Base-by-base conservation (phyloP, 2,888 invertebrate species). In the Gymnosoma rotundatum region DNA sequence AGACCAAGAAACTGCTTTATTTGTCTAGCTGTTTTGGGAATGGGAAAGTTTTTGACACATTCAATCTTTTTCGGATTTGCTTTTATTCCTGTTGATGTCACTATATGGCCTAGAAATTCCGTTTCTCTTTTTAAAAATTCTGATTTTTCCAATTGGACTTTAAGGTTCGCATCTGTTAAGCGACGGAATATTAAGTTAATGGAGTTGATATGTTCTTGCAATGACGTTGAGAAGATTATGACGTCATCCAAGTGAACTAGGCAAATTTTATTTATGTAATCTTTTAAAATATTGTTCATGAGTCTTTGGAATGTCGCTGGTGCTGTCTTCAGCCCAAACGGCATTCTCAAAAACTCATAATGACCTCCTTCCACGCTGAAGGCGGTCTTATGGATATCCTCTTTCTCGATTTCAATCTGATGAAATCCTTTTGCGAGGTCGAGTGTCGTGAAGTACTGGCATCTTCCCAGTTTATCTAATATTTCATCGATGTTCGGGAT, bases 241-340 rank as follows among this genome's bases (percentile, higher is more conserved):
- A 87, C 83, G 45, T 87, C 86, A 48, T 87, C 82, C 14, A 86
- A 21, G 42, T 87, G 83, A 12, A 87, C 86, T 8, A 86, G 32
- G 54, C 86, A 85, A 9, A 61, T 81, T 61, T 82, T 83, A 32
- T 78, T 80, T 10, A 86, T 85, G 5, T 74, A 25, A 25, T 25
- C 25, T 25, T 25, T 25, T 25, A 25, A 25, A 25, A 87, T 42
- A 21, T 76, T 78, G 54, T 87, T 86, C 75, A 86, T 87, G n/a
- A 83, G 36, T n/a, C 86, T 54, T 75, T 87, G 86, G 42, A 88
- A 87, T 1, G 86, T 87, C 7, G 86, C 83, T 56, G 87, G 83
- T 10, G 86, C 87, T 60, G 86, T 86, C 73, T 87, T 87, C 18
- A 86, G 56, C 0, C 85, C 86, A 69, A 87, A 86, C 8, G 86